phyloP scores from a whole-genome alignment of 2,888 invertebrate species.

The Malthinus flaveolus region DNA sequence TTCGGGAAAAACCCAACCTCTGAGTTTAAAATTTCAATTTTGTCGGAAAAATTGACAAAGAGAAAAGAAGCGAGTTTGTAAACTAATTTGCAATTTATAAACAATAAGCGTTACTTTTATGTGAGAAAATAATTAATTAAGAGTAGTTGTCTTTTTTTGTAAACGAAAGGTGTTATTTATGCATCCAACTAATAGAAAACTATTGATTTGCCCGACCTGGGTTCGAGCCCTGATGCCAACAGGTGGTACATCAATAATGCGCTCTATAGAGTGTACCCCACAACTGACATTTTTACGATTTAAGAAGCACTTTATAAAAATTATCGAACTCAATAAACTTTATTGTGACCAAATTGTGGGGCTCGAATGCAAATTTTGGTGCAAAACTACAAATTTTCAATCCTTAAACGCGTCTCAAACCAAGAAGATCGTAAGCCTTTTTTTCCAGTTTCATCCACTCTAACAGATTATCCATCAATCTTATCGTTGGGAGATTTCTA shows the following conservation, averaged over 20 bases:
- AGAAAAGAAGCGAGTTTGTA: no score
- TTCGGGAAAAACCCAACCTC: background rate
- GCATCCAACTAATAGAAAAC: constrained; percentile 12
- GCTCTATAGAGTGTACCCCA: constrained; percentile 6
- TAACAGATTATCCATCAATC: constrained; percentile 28
- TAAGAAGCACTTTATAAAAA: constrained; percentile 8
- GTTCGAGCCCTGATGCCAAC: constrained; percentile 22
- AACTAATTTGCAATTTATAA: no score
- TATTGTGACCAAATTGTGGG: constrained; percentile 3
- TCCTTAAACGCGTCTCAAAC: background rate
- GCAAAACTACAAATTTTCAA: background rate
- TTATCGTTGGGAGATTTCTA: constrained; percentile 3
- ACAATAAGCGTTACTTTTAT: no score
- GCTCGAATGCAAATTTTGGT: constrained; percentile 2
- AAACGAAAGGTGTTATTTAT: background rate
- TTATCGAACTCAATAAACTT: constrained; percentile 9
- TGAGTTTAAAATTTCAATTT: constrained; percentile 6
- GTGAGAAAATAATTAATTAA: no score
- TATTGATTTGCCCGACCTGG: constrained; percentile 15
- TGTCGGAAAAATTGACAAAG: background rate
- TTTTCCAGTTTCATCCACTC: constrained; percentile 16
- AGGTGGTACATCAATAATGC: constrained; percentile 29
- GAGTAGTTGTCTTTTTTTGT: no score
- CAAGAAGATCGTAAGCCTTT: constrained; percentile 11
- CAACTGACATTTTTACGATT: constrained; percentile 18